Evolutionary conservation across 2,888 invertebrate genomes (phyloP), one percentile per base, ranked within the genome.

Genomic region (Papilio protenor): DNA sequence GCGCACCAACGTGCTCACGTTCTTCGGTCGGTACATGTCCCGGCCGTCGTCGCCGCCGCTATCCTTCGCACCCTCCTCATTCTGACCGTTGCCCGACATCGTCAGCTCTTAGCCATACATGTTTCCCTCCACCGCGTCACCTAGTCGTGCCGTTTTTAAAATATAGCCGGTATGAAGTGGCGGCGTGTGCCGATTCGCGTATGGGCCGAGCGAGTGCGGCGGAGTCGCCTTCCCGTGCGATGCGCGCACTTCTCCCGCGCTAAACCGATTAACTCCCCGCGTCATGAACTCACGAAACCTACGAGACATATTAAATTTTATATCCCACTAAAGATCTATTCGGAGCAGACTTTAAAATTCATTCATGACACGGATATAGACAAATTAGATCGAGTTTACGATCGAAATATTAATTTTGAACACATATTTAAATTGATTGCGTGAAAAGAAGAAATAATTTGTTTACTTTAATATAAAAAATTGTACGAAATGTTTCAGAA

Each of bases 1-100:
- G 66, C 98, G 91, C 80, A 95, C 93, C 83, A 92, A 87, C 81
- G 91, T 95, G 86, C 94, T 93, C 66, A 88, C 90, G 21, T 89
- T 88, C 85, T 95, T 95, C 86, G 90, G 88, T 80, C 92, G 91
- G 86, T 92, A 89, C 64, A 88, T 86, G 75, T 94, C 92, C 64
- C 91, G 90, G 76, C 87, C 85, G 69, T 90, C 91, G 81, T 91
- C 92, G 79, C 91, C 86, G 52, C 85, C 88, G 81, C 88, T 89
- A 78, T 91, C 91, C 52, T 90, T 90, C 81, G 90, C 90, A 79
- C 86, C 88, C 80, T 91, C 91, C 47, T 91, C 90, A 80, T 86
- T 89, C 83, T 87, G 91, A 61, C 49, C 77, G 77, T 61, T 78
- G 77, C 87, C 92, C 85, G 93, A 92, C 94, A 94, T 94, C 21